Conservation (phyloP, 1,140 invertebrate species). For the Aphaenogaster rudis region DNA sequence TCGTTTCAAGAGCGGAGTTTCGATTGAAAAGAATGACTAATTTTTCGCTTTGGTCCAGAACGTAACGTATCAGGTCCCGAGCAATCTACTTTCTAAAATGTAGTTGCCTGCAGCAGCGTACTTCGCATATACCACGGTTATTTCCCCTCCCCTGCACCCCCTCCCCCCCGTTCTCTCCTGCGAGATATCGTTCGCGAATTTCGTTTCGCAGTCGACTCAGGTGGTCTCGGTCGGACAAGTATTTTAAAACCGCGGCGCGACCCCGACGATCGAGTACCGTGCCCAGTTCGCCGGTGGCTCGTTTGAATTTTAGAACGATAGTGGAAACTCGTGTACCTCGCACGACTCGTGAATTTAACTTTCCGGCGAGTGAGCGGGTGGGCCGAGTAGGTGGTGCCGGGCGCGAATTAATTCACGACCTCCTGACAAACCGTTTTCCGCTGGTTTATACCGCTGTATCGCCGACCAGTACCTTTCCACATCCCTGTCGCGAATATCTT, state of each 20-base stretch:
- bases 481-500: slow-evolving; percentile 5
- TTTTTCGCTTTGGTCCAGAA: slow-evolving; percentile 4
- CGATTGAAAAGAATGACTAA: slow-evolving; percentile 29
- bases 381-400: slow-evolving; percentile 42
- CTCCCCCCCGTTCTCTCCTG: not conserved
- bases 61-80: slow-evolving; percentile 26
- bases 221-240: slow-evolving; percentile 48
- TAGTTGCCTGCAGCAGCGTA: slow-evolving; percentile 35
- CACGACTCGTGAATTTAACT: slow-evolving; percentile 76
- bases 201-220: slow-evolving; percentile 59
- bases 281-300: slow-evolving; percentile 64
- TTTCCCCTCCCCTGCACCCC: not conserved
- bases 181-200: slow-evolving; percentile 61
- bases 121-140: slow-evolving; percentile 39
- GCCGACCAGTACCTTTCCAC: not conserved
- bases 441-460: slow-evolving; percentile 8
- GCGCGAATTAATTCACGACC: slow-evolving; percentile 78
- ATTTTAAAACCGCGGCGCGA: slow-evolving; percentile 74
- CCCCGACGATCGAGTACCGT: slow-evolving; percentile 68
- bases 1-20: not conserved
- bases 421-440: slow-evolving; percentile 73
- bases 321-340: slow-evolving; percentile 79
- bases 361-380: slow-evolving; percentile 61
- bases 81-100: slow-evolving; percentile 57
- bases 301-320: slow-evolving; percentile 80